Conservation (phyloP, 1,140 invertebrate species). For the Tribolium madens region DNA sequence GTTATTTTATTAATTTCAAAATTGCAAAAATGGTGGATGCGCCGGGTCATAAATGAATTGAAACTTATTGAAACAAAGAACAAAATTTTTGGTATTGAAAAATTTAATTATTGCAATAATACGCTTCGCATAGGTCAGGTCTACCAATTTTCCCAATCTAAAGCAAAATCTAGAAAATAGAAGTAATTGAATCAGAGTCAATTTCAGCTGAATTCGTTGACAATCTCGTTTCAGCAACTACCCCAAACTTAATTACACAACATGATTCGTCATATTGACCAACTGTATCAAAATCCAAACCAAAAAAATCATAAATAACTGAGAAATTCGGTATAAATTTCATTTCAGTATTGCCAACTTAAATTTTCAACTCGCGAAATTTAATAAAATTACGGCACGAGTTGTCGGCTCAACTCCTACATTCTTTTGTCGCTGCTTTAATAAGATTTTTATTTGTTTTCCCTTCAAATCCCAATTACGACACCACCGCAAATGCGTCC, state of each 20-base stretch:
- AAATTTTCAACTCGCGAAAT: constrained; percentile 20
- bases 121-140: not conserved
- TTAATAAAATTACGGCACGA: constrained; percentile 23
- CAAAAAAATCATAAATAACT: not conserved
- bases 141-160: not conserved
- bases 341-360: not conserved
- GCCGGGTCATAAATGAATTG: no score
- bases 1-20: no score
- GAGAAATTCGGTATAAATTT: not conserved
- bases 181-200: not conserved
- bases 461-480: constrained; percentile 26
- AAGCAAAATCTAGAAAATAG: not conserved
- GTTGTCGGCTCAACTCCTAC: constrained; percentile 15
- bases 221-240: not conserved
- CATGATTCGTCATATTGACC: not conserved
- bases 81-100: no score
- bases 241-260: not conserved
- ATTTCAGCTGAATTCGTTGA: not conserved
- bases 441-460: constrained; percentile 38
- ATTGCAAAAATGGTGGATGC: no score
- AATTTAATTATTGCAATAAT: no score
- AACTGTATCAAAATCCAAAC: not conserved
- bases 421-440: constrained; percentile 13
- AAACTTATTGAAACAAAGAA: no score
- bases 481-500: constrained; percentile 13